These are phyloP conservation scores for Leptonema lineaticorne DNA, from an alignment of 1,140 invertebrate genomes.

Conservation along the genomic window DNA sequence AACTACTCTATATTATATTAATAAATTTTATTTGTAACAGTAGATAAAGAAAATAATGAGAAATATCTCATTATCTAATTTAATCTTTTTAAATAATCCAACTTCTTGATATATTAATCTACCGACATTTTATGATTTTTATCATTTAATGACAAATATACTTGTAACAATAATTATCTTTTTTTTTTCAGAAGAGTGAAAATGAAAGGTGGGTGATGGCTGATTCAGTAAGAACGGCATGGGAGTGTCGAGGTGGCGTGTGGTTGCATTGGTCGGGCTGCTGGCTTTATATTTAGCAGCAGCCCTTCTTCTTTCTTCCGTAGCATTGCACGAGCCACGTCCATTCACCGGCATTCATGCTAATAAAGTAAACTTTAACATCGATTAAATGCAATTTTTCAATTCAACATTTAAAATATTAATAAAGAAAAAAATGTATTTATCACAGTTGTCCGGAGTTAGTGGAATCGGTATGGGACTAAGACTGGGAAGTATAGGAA, in stretches of 20 bases:
- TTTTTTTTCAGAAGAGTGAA: neutral
- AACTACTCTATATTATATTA: too few relatives aligned
- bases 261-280: conserved; percentile 56
- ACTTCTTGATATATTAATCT: too few relatives aligned
- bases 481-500: conserved; percentile 42
- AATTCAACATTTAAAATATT: neutral
- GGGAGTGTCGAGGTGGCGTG: conserved; percentile 54
- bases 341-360: conserved; percentile 23
- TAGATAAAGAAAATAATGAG: too few relatives aligned
- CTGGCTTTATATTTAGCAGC: conserved; percentile 58
- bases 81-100: too few relatives aligned
- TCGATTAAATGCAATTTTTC: neutral
- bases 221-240: conserved; percentile 32
- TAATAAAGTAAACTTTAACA: neutral
- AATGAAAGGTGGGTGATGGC: conserved; percentile 23
- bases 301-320: conserved; percentile 58
- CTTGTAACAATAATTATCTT: too few relatives aligned
- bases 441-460: conserved; percentile 37
- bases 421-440: conserved; percentile 4
- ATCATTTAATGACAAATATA: too few relatives aligned
- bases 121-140: too few relatives aligned
- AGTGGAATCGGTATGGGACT: conserved; percentile 34
- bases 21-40: too few relatives aligned
- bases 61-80: too few relatives aligned
- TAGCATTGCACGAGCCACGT: conserved; percentile 56